Base-by-base conservation (phyloP, 2,113 vertebrate genomes). In the Progne subis region DNA sequence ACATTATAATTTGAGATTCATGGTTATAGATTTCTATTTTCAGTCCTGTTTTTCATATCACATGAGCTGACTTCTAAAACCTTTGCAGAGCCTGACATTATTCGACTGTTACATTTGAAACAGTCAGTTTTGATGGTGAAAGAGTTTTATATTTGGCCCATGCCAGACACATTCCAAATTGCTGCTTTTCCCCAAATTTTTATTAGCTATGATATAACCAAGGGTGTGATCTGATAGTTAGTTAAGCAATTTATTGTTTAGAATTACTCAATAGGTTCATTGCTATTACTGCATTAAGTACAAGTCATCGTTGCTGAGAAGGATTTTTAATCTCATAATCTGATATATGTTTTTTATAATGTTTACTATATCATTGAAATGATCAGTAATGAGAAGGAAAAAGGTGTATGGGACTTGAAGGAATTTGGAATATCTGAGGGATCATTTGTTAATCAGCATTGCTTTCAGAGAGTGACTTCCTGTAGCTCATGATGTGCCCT, bases 261-360 rank as follows among this genome's bases (percentile, higher is more conserved):
- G 44, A 39, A 64, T 81, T 77, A 39, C 16, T 81, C 39, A 81
- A 13, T 60, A 76, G 7, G 6, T 57, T 84, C 34, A 47, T 77
- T 92, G 37, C 11, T 63, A 25, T 76, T 39, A 64, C 56, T 56
- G 15, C 29, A 32, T 78, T 77, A 90, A 85, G 24, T 47, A 67
- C 90, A 44, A 87, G 26, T 34, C 50, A 55, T 55, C 13, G n/a
- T 34, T 71, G 20, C 37, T 55, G 60, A 87, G 31, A 57, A 74
- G 43, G 11, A 24, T 24, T 83, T 95, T 96, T 94, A 47, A 89
- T 88, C 11, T 86, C 53, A 94, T 84, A 6, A 47, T 83, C 47
- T 95, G 47, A 94, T 55, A 88, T n/a, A 68, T 43, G 18, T 32
- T 93, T 93, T 94, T 95, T 68, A 88, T 50, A 68, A 82, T 91